Evolutionary conservation across 1,140 invertebrate genomes (phyloP).

Genomic region (Yoshiicerus persimilis): DNA sequence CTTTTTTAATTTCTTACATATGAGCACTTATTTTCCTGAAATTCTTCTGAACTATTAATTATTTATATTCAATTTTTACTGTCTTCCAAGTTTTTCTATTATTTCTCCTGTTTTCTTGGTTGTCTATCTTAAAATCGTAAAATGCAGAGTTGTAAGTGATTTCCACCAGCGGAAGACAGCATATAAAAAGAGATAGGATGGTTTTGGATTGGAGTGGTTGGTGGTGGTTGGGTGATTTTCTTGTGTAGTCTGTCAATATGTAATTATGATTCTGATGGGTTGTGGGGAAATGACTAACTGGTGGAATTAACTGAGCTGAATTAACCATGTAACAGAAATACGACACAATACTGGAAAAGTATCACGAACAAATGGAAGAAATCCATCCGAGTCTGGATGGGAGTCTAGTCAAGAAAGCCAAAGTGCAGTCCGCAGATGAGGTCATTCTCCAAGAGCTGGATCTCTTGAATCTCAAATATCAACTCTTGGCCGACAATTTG

Average conservation of each 20-base stretch:
- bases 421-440: slow-evolving; percentile 67
- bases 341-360: slow-evolving; percentile 81
- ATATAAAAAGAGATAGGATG: neutral
- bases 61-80: no score
- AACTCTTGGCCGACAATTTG: slow-evolving; percentile 70
- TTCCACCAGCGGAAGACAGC: no score
- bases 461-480: slow-evolving; percentile 77
- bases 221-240: slow-evolving; percentile 3
- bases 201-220: slow-evolving; percentile 1
- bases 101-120: no score
- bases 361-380: slow-evolving; percentile 82
- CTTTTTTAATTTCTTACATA: no score
- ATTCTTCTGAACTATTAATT: no score
- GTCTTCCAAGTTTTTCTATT: no score
- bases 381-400: slow-evolving; percentile 78
- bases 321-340: slow-evolving; percentile 69
- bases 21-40: no score
- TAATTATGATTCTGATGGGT: neutral
- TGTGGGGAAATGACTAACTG: neutral
- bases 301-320: slow-evolving; percentile 2
- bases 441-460: slow-evolving; percentile 82
- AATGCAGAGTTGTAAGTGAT: no score
- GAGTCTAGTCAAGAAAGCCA: slow-evolving; percentile 54
- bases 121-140: no score
- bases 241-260: neutral